Base-by-base conservation (phyloP, 2,113 vertebrate species). In the Phyllostomus discolor region DNA sequence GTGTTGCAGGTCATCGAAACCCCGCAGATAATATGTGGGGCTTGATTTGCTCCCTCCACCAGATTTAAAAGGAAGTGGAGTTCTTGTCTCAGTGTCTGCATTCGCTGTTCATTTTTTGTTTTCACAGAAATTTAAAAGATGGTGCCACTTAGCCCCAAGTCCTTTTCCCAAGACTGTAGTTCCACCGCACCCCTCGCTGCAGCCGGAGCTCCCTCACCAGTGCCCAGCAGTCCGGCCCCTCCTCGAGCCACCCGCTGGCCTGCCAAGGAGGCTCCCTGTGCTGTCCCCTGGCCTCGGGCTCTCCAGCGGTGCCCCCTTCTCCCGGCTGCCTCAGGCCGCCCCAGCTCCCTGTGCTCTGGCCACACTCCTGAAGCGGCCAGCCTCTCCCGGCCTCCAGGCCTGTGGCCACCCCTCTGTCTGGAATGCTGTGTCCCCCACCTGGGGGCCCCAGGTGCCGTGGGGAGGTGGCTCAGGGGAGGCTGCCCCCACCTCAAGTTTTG, bases 51-150 rank as follows among this genome's bases (percentile, higher is more conserved):
- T 73, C 91, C 95, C 88, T 92, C 72, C 64, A n/a, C 85, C 64
- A 9, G 69, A 92, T 41, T 33, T 48, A 57, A 81, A n/a, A 96
- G 94, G 88, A 96, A 87, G 81, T 54, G 73, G 43, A 43, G 80
- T 89, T 96, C 91, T 80, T 75, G 80, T 66, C 91, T 82, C 78
- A 41, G 52, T 17, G 50, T 93, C 89, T 89, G 79, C 86, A 72
- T 89, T 95, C 50, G 79, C 89, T 94, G 88, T 72, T 94, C 94
- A n/a, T 94, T 94, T 82, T 92, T 91, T 84, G 72, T 91, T 96
- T 95, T 54, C 84, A 92, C 95, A 79, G 96, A 97, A 94, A 75
- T 94, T 94, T 95, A 93, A 95, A 93, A 82, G 81, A 88, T 33
- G 15, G 76, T 88, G 76, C 73, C 82, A 57, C 94, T 94, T 94